phyloP scores from a whole-genome alignment of 2,888 invertebrate genomes.

The Argynnis bischoffii region DNA sequence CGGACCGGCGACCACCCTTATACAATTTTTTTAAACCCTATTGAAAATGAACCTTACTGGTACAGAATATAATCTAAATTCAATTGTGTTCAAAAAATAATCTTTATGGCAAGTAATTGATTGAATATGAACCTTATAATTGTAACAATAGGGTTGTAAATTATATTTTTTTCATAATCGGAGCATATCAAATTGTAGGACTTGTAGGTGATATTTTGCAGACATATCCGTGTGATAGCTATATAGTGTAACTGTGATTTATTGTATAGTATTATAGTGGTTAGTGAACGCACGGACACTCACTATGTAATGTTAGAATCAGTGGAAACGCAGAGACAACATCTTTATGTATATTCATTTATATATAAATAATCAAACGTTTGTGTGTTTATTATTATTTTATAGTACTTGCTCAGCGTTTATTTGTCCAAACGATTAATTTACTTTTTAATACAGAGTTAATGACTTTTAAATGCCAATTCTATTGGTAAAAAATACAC shows the following conservation, averaged over 20 bases:
- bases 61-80: not conserved
- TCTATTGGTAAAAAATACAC: too few relatives aligned
- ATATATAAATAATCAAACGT: too few relatives aligned
- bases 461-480: too few relatives aligned
- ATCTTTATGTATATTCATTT: too few relatives aligned
- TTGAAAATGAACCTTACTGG: constrained; percentile 6
- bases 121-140: constrained; percentile 12
- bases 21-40: constrained; percentile 15
- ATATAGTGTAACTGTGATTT: constrained; percentile 32
- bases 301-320: too few relatives aligned
- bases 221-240: constrained; percentile 34
- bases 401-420: too few relatives aligned
- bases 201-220: constrained; percentile 35
- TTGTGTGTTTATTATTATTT: too few relatives aligned
- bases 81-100: not conserved
- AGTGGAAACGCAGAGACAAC: too few relatives aligned
- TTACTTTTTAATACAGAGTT: too few relatives aligned
- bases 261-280: constrained; percentile 21
- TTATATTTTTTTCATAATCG: constrained; percentile 10
- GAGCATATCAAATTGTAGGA: constrained; percentile 30
- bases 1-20: constrained; percentile 64
- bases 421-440: too few relatives aligned
- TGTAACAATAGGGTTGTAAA: constrained; percentile 1
- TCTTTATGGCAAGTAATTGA: not conserved
- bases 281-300: not conserved